These are phyloP conservation scores for Brachionichthys hirsutus DNA, from an alignment of 2,113 vertebrate species.

Conservation along the genomic window DNA sequence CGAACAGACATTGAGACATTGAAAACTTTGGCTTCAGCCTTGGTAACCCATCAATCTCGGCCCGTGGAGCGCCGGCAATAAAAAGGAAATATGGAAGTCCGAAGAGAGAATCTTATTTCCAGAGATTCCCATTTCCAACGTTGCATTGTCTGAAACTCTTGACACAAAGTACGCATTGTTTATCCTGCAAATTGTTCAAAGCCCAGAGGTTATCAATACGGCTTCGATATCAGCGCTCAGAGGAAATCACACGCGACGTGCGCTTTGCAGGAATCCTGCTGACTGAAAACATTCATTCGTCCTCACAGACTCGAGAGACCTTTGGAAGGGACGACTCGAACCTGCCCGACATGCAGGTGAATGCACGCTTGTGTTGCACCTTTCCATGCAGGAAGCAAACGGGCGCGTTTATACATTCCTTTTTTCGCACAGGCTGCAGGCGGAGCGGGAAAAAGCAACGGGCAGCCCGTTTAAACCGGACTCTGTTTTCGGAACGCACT, in stretches of 20 bases:
- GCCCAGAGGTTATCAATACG: conserved; percentile 15
- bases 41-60: no score
- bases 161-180: not conserved
- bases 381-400: conserved; percentile 9
- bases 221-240: conserved; percentile 22
- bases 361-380: conserved; percentile 31
- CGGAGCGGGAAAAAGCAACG: not conserved
- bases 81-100: conserved; percentile 48
- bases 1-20: no score
- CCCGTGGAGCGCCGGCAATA: conserved; percentile 30
- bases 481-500: not conserved
- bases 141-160: not conserved
- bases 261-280: conserved; percentile 35
- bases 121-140: conserved; percentile 12
- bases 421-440: not conserved
- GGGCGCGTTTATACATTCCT: not conserved
- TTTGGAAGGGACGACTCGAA: conserved; percentile 37
- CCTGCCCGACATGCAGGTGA: conserved; percentile 14
- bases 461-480: conserved; percentile 3
- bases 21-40: no score
- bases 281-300: conserved; percentile 42
- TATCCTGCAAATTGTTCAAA: conserved; percentile 24
- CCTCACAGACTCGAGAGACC: conserved; percentile 18
- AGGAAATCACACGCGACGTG: conserved; percentile 47
- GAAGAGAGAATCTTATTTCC: conserved; percentile 23